Evolutionary conservation across 2,113 vertebrate genomes (phyloP).

Genomic region (Sorex araneus): DNA sequence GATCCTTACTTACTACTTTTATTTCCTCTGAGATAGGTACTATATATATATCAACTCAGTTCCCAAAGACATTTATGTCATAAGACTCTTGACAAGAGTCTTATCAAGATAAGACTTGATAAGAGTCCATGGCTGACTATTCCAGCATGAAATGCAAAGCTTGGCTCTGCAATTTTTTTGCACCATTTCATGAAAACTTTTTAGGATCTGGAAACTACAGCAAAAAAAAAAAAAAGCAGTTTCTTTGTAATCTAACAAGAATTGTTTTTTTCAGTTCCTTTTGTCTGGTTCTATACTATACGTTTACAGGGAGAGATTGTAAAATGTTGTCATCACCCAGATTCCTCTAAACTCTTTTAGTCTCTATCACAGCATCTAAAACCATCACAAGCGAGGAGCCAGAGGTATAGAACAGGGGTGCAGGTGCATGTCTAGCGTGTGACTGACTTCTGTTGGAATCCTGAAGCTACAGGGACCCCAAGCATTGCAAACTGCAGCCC

Average conservation of each 20-base stretch:
- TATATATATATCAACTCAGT: not conserved
- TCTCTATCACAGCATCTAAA: not conserved
- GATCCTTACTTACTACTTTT: constrained; percentile 33
- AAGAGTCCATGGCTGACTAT: not conserved
- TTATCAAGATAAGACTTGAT: too few relatives aligned
- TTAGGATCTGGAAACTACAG: constrained; percentile 34
- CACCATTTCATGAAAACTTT: constrained; percentile 1
- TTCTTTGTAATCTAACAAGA: not conserved
- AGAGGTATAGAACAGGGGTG: too few relatives aligned
- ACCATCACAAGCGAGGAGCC: not conserved
- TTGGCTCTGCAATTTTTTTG: constrained; percentile 57
- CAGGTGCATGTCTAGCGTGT: too few relatives aligned
- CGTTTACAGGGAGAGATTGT: not conserved
- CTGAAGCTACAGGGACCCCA: too few relatives aligned
- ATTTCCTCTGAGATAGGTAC: not conserved
- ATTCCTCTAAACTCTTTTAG: not conserved
- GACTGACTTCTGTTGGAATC: too few relatives aligned
- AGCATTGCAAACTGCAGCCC: too few relatives aligned
- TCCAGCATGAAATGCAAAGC: constrained; percentile 38
- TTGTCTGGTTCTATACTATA: not conserved
- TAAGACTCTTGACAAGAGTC: not conserved
- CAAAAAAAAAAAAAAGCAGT: not conserved
- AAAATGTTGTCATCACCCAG: not conserved
- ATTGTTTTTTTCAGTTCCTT: not conserved
- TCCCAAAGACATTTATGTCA: not conserved